phyloP scores from a whole-genome alignment of 2,113 vertebrate genomes.

The Callaeas wilsoni region DNA sequence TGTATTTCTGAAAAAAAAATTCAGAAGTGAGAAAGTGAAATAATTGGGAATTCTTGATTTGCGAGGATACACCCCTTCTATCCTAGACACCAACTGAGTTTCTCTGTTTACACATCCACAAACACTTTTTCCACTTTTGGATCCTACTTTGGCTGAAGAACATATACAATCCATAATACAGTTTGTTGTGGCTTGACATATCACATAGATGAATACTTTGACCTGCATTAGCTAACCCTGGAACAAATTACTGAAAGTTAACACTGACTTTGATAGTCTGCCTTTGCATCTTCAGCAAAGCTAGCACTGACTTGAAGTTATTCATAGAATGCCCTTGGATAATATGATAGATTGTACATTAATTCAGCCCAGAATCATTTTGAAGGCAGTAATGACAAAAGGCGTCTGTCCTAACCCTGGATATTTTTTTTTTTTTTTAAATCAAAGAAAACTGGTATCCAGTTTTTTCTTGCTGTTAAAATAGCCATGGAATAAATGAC shows the following conservation, averaged over 20 bases:
- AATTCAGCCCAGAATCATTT: slow-evolving; percentile 45
- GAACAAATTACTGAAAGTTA: slow-evolving; percentile 60
- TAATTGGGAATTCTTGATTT: neutral
- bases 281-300: slow-evolving; percentile 51
- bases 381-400: slow-evolving; percentile 37
- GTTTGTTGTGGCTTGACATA: slow-evolving; percentile 49
- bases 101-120: neutral
- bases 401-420: slow-evolving; percentile 17
- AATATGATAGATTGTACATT: slow-evolving; percentile 45
- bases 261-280: slow-evolving; percentile 62
- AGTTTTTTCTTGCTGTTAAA: neutral
- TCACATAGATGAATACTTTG: slow-evolving; percentile 58
- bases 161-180: neutral
- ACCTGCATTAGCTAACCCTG: slow-evolving; percentile 56
- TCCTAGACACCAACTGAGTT: neutral
- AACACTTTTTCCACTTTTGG: neutral
- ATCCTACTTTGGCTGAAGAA: neutral
- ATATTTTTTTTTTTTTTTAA: neutral
- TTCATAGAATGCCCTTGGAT: slow-evolving; percentile 63
- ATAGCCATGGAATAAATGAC: neutral
- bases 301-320: slow-evolving; percentile 35
- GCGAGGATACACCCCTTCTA: neutral
- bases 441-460: neutral
- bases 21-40: neutral
- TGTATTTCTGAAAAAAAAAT: neutral